A percentile compares a stretch with the other conserved stretches of the same genome.
Evolutionary conservation across 2,797 vertebrate genomes (phyloP).

Genomic region (Odontamblyopus lacepedii): DNA sequence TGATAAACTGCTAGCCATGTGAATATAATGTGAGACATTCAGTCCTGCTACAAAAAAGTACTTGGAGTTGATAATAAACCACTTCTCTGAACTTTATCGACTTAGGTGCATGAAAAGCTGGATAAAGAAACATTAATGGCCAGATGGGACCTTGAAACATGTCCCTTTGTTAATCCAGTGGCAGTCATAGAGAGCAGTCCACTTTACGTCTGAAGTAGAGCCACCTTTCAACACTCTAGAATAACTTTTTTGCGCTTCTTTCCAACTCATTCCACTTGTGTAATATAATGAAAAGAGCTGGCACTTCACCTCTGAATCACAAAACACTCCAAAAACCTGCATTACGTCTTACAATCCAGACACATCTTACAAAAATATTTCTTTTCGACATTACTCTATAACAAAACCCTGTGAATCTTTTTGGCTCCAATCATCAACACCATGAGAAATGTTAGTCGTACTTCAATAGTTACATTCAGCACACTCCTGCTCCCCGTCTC

Average conservation of each 20-base stretch:
- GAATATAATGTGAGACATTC: conserved; percentile 17
- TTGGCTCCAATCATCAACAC: conserved; percentile 26
- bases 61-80: conserved; percentile 36
- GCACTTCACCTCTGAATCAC: not conserved
- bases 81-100: conserved; percentile 50
- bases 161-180: conserved; percentile 31
- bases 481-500: not conserved
- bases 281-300: not conserved
- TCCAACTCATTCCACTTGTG: conserved; percentile 3
- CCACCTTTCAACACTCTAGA: conserved; percentile 9
- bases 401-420: conserved; percentile 16
- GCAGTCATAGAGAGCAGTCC: conserved; percentile 16
- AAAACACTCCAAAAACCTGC: conserved; percentile 13
- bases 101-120: conserved; percentile 53
- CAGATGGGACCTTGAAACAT: conserved; percentile 60
- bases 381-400: conserved; percentile 18
- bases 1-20: conserved; percentile 19
- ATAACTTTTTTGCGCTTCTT: not conserved
- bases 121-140: conserved; percentile 42
- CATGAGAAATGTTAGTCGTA: conserved; percentile 18
- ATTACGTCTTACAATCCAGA: conserved; percentile 11
- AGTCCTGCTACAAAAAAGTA: conserved; percentile 28
- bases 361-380: conserved; percentile 14
- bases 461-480: conserved; percentile 35
- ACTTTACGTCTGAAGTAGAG: conserved; percentile 11